Percentiles rank a stretch among this genome's conserved stretches.
These are phyloP conservation scores for Sminthurinus aureus DNA, from an alignment of 2,888 invertebrate genomes.

Conservation along the genomic window DNA sequence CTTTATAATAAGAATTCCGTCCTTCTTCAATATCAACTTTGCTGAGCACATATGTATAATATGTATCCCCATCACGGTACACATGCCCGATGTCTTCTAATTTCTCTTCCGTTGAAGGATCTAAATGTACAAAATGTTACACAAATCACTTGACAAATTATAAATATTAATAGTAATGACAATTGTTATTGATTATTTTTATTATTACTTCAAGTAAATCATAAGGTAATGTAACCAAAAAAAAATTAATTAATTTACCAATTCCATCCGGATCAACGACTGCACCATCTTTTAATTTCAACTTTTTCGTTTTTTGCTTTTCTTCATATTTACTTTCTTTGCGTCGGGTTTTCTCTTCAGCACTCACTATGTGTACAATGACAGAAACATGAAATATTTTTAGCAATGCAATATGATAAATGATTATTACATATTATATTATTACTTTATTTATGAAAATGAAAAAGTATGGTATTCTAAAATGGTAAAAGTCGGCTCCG, in stretches of 20 bases:
- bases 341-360: neutral
- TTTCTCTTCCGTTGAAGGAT: neutral
- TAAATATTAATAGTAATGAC: neutral
- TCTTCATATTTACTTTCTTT: constrained; percentile 30
- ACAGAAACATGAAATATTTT: neutral
- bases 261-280: constrained; percentile 80
- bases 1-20: constrained; percentile 93
- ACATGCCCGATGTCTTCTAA: neutral
- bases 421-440: neutral
- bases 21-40: constrained; percentile 84
- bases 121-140: neutral
- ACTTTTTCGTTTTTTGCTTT: constrained; percentile 65
- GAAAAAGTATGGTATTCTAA: no score
- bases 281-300: constrained; percentile 81
- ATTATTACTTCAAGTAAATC: no score
- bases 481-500: neutral
- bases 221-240: neutral
- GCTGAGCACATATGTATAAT: constrained; percentile 82
- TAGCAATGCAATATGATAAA: constrained; percentile 4
- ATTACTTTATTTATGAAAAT: no score
- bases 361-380: neutral
- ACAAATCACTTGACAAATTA: neutral
- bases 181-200: neutral
- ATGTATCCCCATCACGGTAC: constrained; percentile 65
- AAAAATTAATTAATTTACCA: constrained; percentile 61